Evolutionary conservation across 2,113 vertebrate species (phyloP).

Genomic region (Ochotona princeps): DNA sequence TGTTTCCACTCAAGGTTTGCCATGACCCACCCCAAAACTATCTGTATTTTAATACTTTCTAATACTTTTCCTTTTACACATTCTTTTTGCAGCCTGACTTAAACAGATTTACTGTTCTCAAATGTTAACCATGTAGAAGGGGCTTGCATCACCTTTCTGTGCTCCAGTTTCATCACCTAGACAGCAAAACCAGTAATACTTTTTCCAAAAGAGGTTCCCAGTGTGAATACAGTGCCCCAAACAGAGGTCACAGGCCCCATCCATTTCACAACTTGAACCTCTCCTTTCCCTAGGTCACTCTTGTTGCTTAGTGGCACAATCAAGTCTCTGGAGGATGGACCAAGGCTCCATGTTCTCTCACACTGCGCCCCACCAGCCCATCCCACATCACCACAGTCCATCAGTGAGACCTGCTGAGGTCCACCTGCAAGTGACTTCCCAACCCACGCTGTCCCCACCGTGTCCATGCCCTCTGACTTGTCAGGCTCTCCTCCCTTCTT

Average conservation of each 20-base stretch:
- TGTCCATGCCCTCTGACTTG: neutral
- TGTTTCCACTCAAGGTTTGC: neutral
- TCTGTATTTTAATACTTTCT: neutral
- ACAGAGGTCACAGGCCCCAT: neutral
- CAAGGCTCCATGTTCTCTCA: neutral
- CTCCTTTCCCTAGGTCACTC: neutral
- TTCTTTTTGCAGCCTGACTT: neutral
- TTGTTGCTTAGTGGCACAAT: neutral
- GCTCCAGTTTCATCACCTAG: neutral
- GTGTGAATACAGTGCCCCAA: neutral
- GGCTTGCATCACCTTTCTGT: neutral
- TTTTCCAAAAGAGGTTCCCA: neutral
- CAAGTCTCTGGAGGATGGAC: neutral
- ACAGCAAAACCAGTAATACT: neutral
- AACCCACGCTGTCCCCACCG: neutral
- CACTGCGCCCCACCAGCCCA: too few species aligned
- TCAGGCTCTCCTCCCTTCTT: neutral
- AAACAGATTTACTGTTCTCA: neutral
- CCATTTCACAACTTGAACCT: neutral
- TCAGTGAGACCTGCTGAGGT: fast-evolving
- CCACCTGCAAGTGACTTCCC: neutral
- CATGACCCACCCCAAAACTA: neutral
- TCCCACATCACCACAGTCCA: neutral
- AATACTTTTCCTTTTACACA: neutral
- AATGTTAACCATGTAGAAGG: neutral